A percentile compares a stretch with the other conserved stretches of the same genome.
Evolutionary conservation across 2,888 invertebrate species (phyloP).

Genomic region (Hartigia nigra): DNA sequence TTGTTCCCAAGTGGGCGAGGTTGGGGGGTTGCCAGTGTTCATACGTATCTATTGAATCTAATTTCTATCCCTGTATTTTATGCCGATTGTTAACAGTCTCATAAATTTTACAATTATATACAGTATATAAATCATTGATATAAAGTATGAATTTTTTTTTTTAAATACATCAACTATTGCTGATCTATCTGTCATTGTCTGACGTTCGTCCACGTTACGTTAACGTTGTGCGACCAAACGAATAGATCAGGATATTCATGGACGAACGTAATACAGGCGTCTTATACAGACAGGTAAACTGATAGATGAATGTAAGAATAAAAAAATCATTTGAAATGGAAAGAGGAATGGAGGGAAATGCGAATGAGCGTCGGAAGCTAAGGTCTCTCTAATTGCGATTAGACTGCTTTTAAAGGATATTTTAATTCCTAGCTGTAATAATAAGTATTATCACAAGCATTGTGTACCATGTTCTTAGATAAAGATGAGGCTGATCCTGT

Average conservation of each 20-base stretch:
- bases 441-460: slow-evolving; percentile 41
- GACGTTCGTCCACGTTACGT: slow-evolving; percentile 13
- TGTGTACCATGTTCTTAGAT: slow-evolving; percentile 34
- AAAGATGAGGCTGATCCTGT: neutral
- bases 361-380: neutral
- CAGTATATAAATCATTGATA: slow-evolving; percentile 32
- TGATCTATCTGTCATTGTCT: slow-evolving; percentile 17
- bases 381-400: slow-evolving; percentile 9
- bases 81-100: slow-evolving; percentile 38
- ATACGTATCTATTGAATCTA: slow-evolving; percentile 29
- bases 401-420: neutral
- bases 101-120: slow-evolving; percentile 41
- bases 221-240: neutral
- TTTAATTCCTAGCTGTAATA: slow-evolving; percentile 4
- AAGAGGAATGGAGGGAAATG: neutral
- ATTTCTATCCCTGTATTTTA: slow-evolving; percentile 34
- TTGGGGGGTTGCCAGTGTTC: slow-evolving; percentile 16
- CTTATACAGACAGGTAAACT: neutral
- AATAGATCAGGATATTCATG: neutral
- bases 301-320: neutral
- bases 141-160: slow-evolving; percentile 24
- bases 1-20: slow-evolving; percentile 6
- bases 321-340: neutral
- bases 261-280: neutral
- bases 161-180: slow-evolving; percentile 21